Base-by-base conservation (phyloP, 2,888 invertebrate genomes). In the Listrodromus nycthemerus region DNA sequence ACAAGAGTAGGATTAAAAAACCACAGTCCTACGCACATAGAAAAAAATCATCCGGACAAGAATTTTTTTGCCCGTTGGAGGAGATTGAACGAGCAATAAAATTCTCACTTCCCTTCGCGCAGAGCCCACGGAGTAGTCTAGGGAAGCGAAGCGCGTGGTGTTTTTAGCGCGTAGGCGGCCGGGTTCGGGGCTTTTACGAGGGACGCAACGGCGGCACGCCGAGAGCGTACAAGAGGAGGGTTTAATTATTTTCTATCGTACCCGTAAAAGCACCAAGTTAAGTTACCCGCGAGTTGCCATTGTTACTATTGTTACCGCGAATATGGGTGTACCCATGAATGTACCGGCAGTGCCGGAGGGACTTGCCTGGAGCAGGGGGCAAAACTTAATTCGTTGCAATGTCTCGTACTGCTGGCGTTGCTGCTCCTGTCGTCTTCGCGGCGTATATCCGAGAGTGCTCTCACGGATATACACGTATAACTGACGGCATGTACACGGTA, bases 81-180 rank as follows among this genome's bases (percentile, higher is more conserved):
- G 84, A 86, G 88, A 89, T 87, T 89, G 88, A 89, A 87, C 87
- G 55, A 83, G 87, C 86, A 88, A 89, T 88, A 88, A 89, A 89
- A 87, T 87, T 84, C 83, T 88, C 86, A 86, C 85, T 75, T 79
- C 61, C 67, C 76, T 74, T 30, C 63, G 82, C 76, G 63, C 10
- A 65, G 37, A 75, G 79, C 77, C 41, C 58, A 50, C 41, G 65
- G 45, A 63, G 65, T 27, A 66, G 70, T 30, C 33, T 21, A 58
- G 55, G 66, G 21, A 16, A 74, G 75, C 66, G 77, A 74, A 63
- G 80, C 65, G 71, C 33, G 76, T 37, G 52, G 48, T 52, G 55
- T 73, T 48, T 50, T 63, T 66, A 66, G 79, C 75, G 73, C 69
- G 75, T 71, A 65, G 70, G 80, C 71, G 80, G 69, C 77, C 48